Base-by-base conservation (phyloP, 2,888 invertebrate species). In the Euphydryas editha region DNA sequence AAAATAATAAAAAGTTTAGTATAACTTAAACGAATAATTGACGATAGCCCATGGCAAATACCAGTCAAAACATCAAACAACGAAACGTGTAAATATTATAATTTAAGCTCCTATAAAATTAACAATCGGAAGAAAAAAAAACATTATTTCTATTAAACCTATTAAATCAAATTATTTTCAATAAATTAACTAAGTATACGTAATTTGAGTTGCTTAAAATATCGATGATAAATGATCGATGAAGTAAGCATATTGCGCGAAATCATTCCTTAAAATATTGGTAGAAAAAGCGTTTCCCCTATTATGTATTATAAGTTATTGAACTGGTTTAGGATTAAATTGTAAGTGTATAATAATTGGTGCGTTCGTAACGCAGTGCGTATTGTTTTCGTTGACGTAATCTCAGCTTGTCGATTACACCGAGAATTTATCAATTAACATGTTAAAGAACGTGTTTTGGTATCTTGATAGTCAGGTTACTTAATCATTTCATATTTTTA, bases 351-450 rank as follows among this genome's bases (percentile, higher is more conserved):
- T 65, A 62, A 65, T 65, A 62, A 68, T 30, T 30, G 8, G 62
- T 44, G 61, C 68, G 59, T 68, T 59, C 68, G 59, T 68, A 68
- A 68, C 62, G 61, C 61, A 47, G 61, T 68, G 62, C 65, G 65
- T 65, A 54, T 60, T 60, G 46, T 47, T 54, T 54, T 17, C 42
- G n/a, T 30, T 42, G 62, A 55, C 65, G 63, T 61, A 67, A 66
- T 51, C 44, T 47, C 7, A 20, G 55, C 62, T 39, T 20, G 65
- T 39, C 36, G 59, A 59, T 68, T 47, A 62, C 54, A 59, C 47
- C 36, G 58, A 47, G 21, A 62, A 21, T 30, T 47, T 20, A 47
- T 47, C 20, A 47, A 47, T 20, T 47, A 47, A 21, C 47, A 47
- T 6, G 47, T 21, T 11, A 39, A 39, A 39, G 39, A 39, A 39